phyloP scores from a whole-genome alignment of 2,888 invertebrate species.

The Drosophila fungiperda region DNA sequence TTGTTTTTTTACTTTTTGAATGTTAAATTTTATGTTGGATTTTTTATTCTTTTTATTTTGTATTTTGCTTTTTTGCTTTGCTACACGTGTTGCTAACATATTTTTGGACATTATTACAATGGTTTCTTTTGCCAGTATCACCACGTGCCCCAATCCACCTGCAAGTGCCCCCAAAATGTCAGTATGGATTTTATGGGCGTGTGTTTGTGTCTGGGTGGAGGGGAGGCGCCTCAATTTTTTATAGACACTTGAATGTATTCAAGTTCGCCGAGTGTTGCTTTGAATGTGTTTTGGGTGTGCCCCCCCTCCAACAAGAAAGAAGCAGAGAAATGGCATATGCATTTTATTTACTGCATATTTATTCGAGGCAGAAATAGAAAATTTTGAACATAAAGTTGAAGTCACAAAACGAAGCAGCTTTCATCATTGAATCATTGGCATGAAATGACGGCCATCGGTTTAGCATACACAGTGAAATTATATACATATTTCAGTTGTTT shows the following conservation, averaged over 20 bases:
- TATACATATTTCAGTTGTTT: not conserved
- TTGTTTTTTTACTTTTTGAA: constrained; percentile 17
- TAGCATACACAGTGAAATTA: not conserved
- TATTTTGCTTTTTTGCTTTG: constrained; percentile 34
- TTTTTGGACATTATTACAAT: constrained; percentile 80
- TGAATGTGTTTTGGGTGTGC: constrained; percentile 62
- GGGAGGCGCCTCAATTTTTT: constrained; percentile 43
- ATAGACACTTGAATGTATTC: constrained; percentile 71
- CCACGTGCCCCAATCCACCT: constrained; percentile 1
- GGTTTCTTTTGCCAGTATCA: constrained; percentile 38
- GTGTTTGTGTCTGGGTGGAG: constrained; percentile 1
- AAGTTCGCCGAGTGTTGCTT: constrained; percentile 74
- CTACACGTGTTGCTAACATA: constrained; percentile 79
- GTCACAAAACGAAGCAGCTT: constrained; percentile 55
- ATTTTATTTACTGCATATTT: constrained; percentile 73
- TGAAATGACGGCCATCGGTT: not conserved
- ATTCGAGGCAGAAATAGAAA: constrained; percentile 22
- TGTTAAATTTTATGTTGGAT: constrained; percentile 17
- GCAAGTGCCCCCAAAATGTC: constrained; percentile 50
- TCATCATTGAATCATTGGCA: constrained; percentile 9
- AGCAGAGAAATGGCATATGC: constrained; percentile 65
- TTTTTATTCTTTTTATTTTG: constrained; percentile 39
- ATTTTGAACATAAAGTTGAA: constrained; percentile 49
- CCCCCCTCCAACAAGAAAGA: constrained; percentile 8
- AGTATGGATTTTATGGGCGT: constrained; percentile 63